phyloP scores from a whole-genome alignment of 2,888 invertebrate species.

The Erynnis tages region DNA sequence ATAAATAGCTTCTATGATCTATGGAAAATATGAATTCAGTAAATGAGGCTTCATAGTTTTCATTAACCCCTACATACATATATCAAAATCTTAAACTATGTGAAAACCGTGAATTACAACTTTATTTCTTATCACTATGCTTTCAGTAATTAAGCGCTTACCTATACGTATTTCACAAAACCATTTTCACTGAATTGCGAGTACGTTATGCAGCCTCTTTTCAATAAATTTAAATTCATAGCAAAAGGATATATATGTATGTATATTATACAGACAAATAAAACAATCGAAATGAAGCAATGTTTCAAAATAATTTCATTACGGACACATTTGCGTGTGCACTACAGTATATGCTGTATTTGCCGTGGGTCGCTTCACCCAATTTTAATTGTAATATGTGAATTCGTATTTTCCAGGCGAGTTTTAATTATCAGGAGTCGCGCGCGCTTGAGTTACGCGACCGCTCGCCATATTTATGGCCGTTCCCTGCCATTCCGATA shows the following conservation, averaged over 20 bases:
- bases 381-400: constrained; percentile 81
- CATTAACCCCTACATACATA: too few species aligned
- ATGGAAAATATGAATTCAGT: too few species aligned
- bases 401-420: constrained; percentile 76
- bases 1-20: too few species aligned
- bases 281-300: constrained; percentile 26
- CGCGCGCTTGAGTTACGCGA: constrained; percentile 79
- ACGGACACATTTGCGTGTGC: constrained; percentile 36
- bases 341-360: constrained; percentile 48
- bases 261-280: constrained; percentile 9
- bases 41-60: too few species aligned
- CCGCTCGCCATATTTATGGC: constrained; percentile 81
- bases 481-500: constrained; percentile 73
- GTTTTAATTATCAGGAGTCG: constrained; percentile 82
- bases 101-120: too few species aligned
- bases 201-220: constrained; percentile 1
- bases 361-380: constrained; percentile 65
- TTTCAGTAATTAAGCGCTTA: too few species aligned
- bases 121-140: too few species aligned
- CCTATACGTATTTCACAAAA: neutral
- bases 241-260: constrained; percentile 6
- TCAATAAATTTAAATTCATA: constrained; percentile 12
- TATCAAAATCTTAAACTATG: too few species aligned
- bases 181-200: neutral
- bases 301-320: constrained; percentile 37